Percentiles rank a stretch among this genome's conserved stretches.
Conservation (phyloP, 2,113 vertebrate genomes). For the Malurus melanocephalus region DNA sequence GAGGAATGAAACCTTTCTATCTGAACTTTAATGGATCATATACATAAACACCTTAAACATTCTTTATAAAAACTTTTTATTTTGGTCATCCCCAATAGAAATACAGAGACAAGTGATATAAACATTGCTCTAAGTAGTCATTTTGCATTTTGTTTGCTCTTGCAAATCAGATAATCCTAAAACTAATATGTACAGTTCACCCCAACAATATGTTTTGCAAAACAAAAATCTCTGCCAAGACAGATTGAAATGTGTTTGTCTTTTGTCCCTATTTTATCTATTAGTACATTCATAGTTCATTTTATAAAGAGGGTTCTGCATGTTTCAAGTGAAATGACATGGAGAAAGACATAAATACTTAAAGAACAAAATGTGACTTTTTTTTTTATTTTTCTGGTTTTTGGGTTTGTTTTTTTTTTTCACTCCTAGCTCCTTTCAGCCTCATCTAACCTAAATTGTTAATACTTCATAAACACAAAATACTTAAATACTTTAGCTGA, state of each 20-base stretch:
- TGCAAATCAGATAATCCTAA: background rate
- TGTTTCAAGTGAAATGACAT: background rate
- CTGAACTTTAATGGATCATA: background rate
- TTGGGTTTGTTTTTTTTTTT: no score
- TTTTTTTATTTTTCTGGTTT: no score
- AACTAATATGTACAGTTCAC: background rate
- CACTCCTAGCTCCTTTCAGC: background rate
- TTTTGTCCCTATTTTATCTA: background rate
- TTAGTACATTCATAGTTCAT: background rate
- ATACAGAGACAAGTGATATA: background rate
- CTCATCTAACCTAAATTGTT: background rate
- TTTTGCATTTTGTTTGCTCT: slow-evolving; percentile 1
- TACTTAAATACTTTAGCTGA: background rate
- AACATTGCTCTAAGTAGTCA: background rate
- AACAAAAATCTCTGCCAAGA: background rate
- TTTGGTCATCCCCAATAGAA: background rate
- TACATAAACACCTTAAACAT: background rate
- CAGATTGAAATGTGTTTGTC: background rate
- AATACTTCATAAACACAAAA: background rate
- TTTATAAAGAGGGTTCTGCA: background rate
- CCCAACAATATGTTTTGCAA: background rate
- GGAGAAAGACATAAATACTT: background rate
- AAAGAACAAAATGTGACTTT: background rate
- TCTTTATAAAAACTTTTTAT: background rate
- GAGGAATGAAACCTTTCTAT: background rate